Conservation (phyloP, 1,140 invertebrate species). For the Ruditapes philippinarum region DNA sequence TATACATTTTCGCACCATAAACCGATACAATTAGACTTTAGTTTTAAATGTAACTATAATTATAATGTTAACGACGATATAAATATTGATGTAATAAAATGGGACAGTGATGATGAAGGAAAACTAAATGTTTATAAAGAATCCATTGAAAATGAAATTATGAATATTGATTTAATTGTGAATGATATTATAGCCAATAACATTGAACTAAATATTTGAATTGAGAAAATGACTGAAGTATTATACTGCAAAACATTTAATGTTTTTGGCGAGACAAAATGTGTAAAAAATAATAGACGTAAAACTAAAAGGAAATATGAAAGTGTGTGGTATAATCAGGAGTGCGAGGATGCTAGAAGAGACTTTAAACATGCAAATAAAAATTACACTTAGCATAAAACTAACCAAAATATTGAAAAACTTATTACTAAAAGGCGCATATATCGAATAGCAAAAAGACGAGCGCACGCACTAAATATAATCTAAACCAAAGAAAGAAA, state of each 20-base stretch:
- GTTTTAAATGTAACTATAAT: not conserved
- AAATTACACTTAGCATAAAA: not conserved
- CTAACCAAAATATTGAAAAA: not conserved
- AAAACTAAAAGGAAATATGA: not conserved
- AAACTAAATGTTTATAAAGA: not conserved
- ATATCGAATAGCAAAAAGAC: too few relatives aligned
- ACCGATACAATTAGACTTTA: not conserved
- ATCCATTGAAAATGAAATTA: not conserved
- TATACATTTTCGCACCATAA: slow-evolving; percentile 5
- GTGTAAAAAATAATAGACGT: not conserved
- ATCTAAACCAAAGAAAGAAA: too few relatives aligned
- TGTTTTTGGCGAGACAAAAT: not conserved
- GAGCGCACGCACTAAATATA: too few relatives aligned
- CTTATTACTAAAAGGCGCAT: too few relatives aligned
- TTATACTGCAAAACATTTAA: not conserved
- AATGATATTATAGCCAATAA: not conserved
- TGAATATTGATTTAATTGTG: not conserved
- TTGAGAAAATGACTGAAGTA: not conserved
- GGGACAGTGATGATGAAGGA: not conserved
- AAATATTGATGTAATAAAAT: not conserved
- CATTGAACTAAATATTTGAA: not conserved
- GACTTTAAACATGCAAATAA: not conserved
- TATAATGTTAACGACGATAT: not conserved
- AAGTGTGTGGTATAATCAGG: not conserved
- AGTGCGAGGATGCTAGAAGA: not conserved